Base-by-base conservation (phyloP, 2,113 vertebrate genomes). In the Orientallactaga bullata region DNA sequence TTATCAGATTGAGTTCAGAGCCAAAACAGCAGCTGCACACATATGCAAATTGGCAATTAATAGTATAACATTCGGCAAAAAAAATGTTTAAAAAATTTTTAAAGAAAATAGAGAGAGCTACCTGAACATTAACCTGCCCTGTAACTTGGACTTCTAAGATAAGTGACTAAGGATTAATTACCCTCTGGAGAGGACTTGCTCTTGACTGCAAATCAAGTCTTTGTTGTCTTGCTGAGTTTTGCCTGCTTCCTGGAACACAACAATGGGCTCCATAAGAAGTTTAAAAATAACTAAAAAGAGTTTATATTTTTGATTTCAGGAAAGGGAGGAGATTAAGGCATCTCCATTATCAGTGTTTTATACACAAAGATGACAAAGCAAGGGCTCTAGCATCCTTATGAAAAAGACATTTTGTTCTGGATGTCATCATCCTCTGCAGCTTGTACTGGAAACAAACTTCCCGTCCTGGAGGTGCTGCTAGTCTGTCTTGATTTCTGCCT, bases 41-140 rank as follows among this genome's bases (percentile, higher is more conserved):
- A 98, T 98, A 99, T 99, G 98, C 98, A 99, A 99, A 99, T 99
- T 99, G 98, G 98, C 98, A 99, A 99, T 99, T 99, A 99, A 99
- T 99, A 98, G 98, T 98, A 98, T 98, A 99, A 98, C 98, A 98
- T 98, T 98, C 98, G 98, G 98, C 86, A 95, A 96, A 95, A 95
- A 97, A 91, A 97, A 94, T 95, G 85, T 94, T 97, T 91, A 97
- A 97, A 97, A 95, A 42, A 0, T 21, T 96, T 96, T 97, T 88
- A 72, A 96, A 95, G 96, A 91, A 98, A 98, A 97, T 98, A 98
- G 96, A 98, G 95, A 96, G 93, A 98, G 95, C 96, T 98, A 98
- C 98, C 98, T 98, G 98, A 98, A 98, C 95, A 94, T 97, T 98
- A 98, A 98, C 98, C 98, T 98, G 96, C 97, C 95, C 92, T 96